These are phyloP conservation scores for Echiichthys vipera DNA, from an alignment of 2,797 vertebrate species.

Conservation along the genomic window DNA sequence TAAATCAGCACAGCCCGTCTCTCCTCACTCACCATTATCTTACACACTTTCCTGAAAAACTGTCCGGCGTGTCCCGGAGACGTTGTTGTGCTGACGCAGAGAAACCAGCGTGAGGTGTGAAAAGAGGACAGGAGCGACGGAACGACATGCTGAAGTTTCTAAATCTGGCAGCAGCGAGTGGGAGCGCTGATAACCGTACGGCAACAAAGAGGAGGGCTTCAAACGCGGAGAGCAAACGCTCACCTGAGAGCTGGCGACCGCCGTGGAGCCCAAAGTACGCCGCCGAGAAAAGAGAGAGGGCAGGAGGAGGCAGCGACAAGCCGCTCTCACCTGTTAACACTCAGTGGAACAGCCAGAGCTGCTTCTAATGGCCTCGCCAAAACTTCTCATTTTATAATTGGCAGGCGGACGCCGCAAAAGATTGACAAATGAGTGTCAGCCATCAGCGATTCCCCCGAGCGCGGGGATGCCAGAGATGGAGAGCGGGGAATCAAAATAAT, in stretches of 20 bases:
- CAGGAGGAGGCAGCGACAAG: conserved; percentile 38
- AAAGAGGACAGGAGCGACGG: conserved; percentile 2
- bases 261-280: conserved; percentile 17
- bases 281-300: conserved; percentile 32
- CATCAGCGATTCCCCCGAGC: conserved; percentile 77
- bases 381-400: conserved; percentile 86
- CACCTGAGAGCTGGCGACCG: conserved; percentile 50
- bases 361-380: conserved; percentile 81
- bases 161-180: conserved; percentile 38
- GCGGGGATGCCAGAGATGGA: conserved; percentile 73
- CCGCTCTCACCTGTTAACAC: conserved; percentile 69
- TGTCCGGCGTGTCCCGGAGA: conserved; percentile 6
- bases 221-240: conserved; percentile 37
- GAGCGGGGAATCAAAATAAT: conserved; percentile 85
- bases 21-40: conserved; percentile 6
- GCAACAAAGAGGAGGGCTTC: conserved; percentile 56
- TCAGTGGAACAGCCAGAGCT: conserved; percentile 72
- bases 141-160: conserved; percentile 35
- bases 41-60: background rate
- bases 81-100: conserved; percentile 36
- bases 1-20: conserved; percentile 29
- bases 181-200: conserved; percentile 33
- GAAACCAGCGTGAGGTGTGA: conserved; percentile 35
- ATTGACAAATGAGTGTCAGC: conserved; percentile 87
- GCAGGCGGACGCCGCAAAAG: conserved; percentile 75